Conservation (phyloP, 2,888 invertebrate species). For the Ecliptopera silaceata region DNA sequence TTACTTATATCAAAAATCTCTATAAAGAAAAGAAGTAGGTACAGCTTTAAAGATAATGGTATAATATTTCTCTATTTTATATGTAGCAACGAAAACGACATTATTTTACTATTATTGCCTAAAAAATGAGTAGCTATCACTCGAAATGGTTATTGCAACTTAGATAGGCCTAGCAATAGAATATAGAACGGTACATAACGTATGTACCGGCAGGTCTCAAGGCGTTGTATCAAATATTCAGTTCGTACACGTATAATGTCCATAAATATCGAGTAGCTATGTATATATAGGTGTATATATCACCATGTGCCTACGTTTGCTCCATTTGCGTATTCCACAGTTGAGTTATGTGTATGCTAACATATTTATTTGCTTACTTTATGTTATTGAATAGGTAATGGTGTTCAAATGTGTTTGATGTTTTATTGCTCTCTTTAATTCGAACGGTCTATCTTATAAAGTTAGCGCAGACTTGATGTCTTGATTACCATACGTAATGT, state of each 20-base stretch:
- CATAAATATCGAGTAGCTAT: slow-evolving; percentile 33
- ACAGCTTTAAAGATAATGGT: too few species aligned
- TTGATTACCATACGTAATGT: too few species aligned
- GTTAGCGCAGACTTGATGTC: too few species aligned
- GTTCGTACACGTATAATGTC: slow-evolving; percentile 31
- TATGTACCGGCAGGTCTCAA: slow-evolving; percentile 26
- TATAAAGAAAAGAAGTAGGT: too few species aligned
- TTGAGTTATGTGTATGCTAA: slow-evolving; percentile 33
- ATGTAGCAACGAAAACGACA: too few species aligned
- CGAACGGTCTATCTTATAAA: too few species aligned
- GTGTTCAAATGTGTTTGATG: slow-evolving; percentile 29
- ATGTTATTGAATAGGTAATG: slow-evolving; percentile 30
- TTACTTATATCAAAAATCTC: too few species aligned
- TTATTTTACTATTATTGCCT: background rate
- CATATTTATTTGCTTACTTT: slow-evolving; percentile 37
- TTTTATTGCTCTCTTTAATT: slow-evolving; percentile 4
- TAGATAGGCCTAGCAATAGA: background rate
- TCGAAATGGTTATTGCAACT: background rate
- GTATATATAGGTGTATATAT: slow-evolving; percentile 25
- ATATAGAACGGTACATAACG: slow-evolving; percentile 12
- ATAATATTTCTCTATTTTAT: too few species aligned
- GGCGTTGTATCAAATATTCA: slow-evolving; percentile 37
- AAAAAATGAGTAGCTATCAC: background rate
- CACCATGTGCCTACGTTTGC: slow-evolving; percentile 31
- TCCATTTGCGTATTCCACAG: slow-evolving; percentile 34